phyloP scores from a whole-genome alignment of 2,888 invertebrate species.

The Microchrysa polita region DNA sequence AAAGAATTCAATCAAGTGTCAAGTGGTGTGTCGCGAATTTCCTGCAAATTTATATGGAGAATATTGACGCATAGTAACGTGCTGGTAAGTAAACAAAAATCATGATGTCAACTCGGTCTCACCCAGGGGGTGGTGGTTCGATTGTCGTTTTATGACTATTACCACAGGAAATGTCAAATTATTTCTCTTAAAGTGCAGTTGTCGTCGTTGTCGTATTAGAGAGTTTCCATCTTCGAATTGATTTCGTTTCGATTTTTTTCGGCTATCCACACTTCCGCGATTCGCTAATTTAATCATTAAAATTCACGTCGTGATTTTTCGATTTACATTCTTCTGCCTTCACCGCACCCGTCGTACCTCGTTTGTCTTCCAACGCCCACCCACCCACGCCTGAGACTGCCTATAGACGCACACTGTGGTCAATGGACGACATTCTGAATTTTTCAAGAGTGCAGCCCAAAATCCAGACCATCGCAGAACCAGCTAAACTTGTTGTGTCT shows the following conservation, averaged over 20 bases:
- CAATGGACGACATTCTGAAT: not conserved
- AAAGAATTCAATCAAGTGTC: too few relatives aligned
- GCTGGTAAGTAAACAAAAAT: conserved; percentile 36
- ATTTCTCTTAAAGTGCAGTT: too few relatives aligned
- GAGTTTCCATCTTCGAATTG: conserved; percentile 8
- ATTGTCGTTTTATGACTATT: not conserved
- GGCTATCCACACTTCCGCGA: not conserved
- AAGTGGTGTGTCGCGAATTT: too few relatives aligned
- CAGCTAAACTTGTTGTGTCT: conserved; percentile 26
- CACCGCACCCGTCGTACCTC: too few relatives aligned
- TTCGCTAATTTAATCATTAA: conserved; percentile 2
- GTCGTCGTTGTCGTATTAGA: not conserved
- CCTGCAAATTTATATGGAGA: too few relatives aligned
- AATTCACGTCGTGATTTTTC: conserved; percentile 1
- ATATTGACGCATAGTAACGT: not conserved
- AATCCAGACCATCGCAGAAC: not conserved
- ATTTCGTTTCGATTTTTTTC: conserved; percentile 5
- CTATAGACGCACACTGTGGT: not conserved
- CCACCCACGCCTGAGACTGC: conserved; percentile 18
- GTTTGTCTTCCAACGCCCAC: too few relatives aligned
- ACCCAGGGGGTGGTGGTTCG: not conserved
- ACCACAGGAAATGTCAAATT: conserved; percentile 32
- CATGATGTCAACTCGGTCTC: not conserved
- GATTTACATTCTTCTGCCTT: conserved; percentile 6
- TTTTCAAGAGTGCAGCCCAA: conserved; percentile 10